Percentiles rank a stretch among this genome's conserved stretches.
phyloP scores from a whole-genome alignment of 1,140 invertebrate species.

The Campodea augens region DNA sequence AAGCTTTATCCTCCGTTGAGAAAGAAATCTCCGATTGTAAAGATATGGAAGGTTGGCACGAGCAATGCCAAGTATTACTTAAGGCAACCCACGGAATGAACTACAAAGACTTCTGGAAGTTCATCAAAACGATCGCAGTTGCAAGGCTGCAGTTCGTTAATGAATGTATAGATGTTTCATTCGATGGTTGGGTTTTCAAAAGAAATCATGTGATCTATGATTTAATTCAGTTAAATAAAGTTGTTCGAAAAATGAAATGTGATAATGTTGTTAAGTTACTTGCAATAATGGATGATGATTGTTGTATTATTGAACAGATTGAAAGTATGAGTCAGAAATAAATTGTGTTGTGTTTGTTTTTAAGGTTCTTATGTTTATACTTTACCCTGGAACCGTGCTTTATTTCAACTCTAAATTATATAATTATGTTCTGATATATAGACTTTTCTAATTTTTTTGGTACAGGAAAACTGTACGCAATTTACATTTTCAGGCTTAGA shows the following conservation, averaged over 20 bases:
- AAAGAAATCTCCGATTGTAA: constrained; percentile 57
- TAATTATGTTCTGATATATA: too few relatives aligned
- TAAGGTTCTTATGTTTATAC: too few relatives aligned
- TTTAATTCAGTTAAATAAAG: not conserved
- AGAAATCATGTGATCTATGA: not conserved
- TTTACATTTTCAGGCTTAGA: too few relatives aligned
- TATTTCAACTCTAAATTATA: too few relatives aligned
- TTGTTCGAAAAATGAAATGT: not conserved
- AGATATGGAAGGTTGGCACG: constrained; percentile 43
- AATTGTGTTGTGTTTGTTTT: too few relatives aligned
- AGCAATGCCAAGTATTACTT: constrained; percentile 61
- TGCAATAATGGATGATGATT: too few relatives aligned
- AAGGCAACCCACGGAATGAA: constrained; percentile 67
- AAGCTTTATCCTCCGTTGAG: constrained; percentile 44
- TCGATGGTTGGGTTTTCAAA: not conserved
- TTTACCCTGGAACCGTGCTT: too few relatives aligned
- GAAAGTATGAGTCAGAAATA: too few relatives aligned
- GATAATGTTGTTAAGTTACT: not conserved
- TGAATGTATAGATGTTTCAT: not conserved
- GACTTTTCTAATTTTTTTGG: too few relatives aligned
- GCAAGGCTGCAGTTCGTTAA: constrained; percentile 24
- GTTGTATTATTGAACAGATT: too few relatives aligned
- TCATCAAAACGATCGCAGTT: constrained; percentile 40
- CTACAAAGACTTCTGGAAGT: constrained; percentile 44
- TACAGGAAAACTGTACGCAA: too few relatives aligned